Evolutionary conservation across 2,888 invertebrate species (phyloP).

Genomic region (Pristionchus arcanus): DNA sequence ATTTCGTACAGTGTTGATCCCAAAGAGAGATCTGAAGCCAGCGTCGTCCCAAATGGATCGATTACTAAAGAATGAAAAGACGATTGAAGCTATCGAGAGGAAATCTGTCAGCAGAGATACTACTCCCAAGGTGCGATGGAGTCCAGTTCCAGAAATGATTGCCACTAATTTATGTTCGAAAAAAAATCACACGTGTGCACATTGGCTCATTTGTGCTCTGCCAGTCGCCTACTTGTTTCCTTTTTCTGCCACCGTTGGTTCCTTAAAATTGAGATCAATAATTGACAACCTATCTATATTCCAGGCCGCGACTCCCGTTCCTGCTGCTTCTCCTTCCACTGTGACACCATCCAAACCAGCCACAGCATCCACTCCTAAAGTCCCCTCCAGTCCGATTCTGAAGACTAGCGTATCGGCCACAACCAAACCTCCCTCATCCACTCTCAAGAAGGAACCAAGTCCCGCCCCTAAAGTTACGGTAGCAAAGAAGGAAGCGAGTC

Average conservation of each 20-base stretch:
- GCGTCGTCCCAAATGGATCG: constrained; percentile 59
- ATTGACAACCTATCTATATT: neutral
- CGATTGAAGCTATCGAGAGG: constrained; percentile 50
- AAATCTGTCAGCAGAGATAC: constrained; percentile 40
- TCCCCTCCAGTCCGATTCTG: constrained; percentile 36
- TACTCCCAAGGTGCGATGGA: constrained; percentile 18
- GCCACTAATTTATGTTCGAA: no score
- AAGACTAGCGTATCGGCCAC: constrained; percentile 20
- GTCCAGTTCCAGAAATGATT: no score
- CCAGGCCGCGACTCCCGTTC: constrained; percentile 23
- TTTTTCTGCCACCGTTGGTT: neutral
- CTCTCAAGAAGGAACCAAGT: neutral
- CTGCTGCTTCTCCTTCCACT: neutral
- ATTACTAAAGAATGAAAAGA: constrained; percentile 55
- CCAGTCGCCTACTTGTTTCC: neutral
- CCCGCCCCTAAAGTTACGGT: neutral
- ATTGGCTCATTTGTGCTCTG: neutral
- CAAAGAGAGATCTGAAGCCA: constrained; percentile 55
- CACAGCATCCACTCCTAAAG: neutral
- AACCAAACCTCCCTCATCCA: neutral
- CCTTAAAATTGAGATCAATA: neutral
- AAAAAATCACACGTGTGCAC: no score
- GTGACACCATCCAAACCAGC: neutral
- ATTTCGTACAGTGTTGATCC: constrained; percentile 56
- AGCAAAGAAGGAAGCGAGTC: constrained; percentile 12